These are phyloP conservation scores for Bovichtus diacanthus DNA, from an alignment of 2,797 vertebrate species.

Conservation along the genomic window DNA sequence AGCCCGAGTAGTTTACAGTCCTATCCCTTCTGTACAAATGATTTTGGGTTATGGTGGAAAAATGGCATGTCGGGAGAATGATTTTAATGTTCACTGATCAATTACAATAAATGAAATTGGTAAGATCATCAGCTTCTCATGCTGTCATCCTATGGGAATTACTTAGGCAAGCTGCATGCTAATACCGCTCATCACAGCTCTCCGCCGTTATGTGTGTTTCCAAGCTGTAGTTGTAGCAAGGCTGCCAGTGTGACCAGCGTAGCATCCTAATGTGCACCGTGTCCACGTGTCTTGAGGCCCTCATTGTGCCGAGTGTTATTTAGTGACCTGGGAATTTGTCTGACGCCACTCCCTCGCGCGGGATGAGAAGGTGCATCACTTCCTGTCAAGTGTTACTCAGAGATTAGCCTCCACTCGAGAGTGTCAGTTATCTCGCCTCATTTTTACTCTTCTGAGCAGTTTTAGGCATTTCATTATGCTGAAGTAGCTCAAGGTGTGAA, in stretches of 20 bases:
- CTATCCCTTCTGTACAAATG: constrained; percentile 14
- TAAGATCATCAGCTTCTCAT: constrained; percentile 58
- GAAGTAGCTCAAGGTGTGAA: constrained; percentile 80
- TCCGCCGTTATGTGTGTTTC: constrained; percentile 48
- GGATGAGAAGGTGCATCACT: constrained; percentile 58
- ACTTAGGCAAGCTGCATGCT: constrained; percentile 45
- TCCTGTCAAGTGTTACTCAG: constrained; percentile 73
- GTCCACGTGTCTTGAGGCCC: constrained; percentile 48
- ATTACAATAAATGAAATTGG: constrained; percentile 42
- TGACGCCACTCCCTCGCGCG: constrained; percentile 41
- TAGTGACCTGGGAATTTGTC: constrained; percentile 50
- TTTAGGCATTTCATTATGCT: constrained; percentile 79
- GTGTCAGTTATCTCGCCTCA: constrained; percentile 68
- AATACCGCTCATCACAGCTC: constrained; percentile 34
- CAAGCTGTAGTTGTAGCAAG: constrained; percentile 35
- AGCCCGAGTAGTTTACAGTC: constrained; percentile 58
- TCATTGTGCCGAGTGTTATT: constrained; percentile 35
- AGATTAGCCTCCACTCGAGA: constrained; percentile 78
- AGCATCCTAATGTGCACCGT: constrained; percentile 50
- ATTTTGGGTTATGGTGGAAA: not conserved
- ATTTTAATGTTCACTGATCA: constrained; percentile 86
- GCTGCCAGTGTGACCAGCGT: constrained; percentile 43
- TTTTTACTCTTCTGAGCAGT: constrained; percentile 74
- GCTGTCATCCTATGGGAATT: constrained; percentile 60
- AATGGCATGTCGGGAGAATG: constrained; percentile 33